Percentiles rank a stretch among this genome's conserved stretches.
Conservation (phyloP, 2,888 invertebrate genomes). For the Drosophila buzzatii region DNA sequence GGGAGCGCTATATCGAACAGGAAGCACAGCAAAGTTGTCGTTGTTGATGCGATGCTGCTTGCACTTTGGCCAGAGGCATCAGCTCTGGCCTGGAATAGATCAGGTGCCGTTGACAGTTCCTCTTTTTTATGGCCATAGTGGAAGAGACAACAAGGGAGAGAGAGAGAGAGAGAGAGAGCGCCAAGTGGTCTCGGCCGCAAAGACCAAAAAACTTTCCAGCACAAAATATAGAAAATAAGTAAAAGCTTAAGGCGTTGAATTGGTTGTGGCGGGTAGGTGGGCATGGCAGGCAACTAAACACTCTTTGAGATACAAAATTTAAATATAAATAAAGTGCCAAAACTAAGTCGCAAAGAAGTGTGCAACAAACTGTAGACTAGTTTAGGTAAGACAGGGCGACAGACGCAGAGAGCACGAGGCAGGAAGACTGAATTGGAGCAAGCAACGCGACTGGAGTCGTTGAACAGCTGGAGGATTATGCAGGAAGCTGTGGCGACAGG, state of each 20-base stretch:
- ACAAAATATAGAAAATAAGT: conserved; percentile 59
- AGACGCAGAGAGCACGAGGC: background rate
- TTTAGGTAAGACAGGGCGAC: background rate
- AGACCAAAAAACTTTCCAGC: conserved; percentile 61
- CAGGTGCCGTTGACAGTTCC: conserved; percentile 76
- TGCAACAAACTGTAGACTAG: conserved; percentile 42
- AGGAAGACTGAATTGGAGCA: conserved; percentile 13
- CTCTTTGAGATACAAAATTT: conserved; percentile 78
- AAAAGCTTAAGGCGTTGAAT: conserved; percentile 61
- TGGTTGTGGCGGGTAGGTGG: conserved; percentile 5
- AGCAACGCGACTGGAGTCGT: conserved; percentile 47
- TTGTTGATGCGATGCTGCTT: conserved; percentile 51
- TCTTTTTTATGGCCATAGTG: conserved; percentile 23
- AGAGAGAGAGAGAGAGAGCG: background rate
- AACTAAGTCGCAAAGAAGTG: conserved; percentile 70
- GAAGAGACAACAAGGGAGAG: background rate
- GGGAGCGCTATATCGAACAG: conserved; percentile 49
- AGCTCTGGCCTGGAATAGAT: conserved; percentile 46
- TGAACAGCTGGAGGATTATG: conserved; percentile 63
- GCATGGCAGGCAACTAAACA: conserved; percentile 66
- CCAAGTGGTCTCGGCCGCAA: conserved; percentile 40
- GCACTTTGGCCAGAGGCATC: conserved; percentile 60
- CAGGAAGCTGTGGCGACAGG: conserved; percentile 19
- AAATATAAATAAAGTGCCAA: conserved; percentile 80
- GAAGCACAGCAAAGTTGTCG: conserved; percentile 49